Evolutionary conservation across 2,888 invertebrate species (phyloP).

Genomic region (Drosophila rubida): DNA sequence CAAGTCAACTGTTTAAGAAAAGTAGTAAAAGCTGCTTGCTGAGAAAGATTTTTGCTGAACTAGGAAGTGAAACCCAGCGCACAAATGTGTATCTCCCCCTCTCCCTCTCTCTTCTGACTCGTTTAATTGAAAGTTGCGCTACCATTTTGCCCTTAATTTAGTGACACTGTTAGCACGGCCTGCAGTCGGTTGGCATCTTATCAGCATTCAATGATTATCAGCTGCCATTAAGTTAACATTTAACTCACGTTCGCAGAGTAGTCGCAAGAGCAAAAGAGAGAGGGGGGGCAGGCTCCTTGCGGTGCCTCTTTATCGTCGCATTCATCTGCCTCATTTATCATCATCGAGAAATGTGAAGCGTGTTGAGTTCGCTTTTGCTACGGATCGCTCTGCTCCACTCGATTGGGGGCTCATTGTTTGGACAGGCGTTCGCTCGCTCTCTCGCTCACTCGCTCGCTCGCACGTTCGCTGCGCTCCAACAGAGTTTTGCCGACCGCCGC

Average conservation of each 20-base stretch:
- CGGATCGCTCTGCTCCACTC: slow-evolving; percentile 28
- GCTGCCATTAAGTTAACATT: slow-evolving; percentile 47
- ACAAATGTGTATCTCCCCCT: too few relatives aligned
- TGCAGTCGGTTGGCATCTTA: slow-evolving; percentile 30
- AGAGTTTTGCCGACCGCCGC: slow-evolving; percentile 54
- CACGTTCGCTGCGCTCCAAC: slow-evolving; percentile 32
- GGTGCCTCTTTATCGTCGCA: slow-evolving; percentile 73
- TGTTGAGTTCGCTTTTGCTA: slow-evolving; percentile 65
- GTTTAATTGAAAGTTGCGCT: slow-evolving; percentile 15
- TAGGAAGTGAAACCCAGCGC: not conserved
- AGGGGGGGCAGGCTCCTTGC: slow-evolving; percentile 41
- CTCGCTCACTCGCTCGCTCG: too few relatives aligned
- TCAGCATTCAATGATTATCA: slow-evolving; percentile 41
- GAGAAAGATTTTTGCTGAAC: not conserved
- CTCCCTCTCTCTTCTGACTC: not conserved
- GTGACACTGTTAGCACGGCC: not conserved
- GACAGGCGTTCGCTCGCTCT: slow-evolving; percentile 52
- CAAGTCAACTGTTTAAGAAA: not conserved
- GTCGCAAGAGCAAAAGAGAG: not conserved
- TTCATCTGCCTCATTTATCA: slow-evolving; percentile 76
- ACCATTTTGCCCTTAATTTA: slow-evolving; percentile 44
- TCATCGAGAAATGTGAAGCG: slow-evolving; percentile 78
- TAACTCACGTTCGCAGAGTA: slow-evolving; percentile 37
- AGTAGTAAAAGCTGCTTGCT: too few relatives aligned
- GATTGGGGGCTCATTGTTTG: slow-evolving; percentile 58